Conservation (phyloP, 2,797 vertebrate genomes). For the Acipenser oxyrinchus region DNA sequence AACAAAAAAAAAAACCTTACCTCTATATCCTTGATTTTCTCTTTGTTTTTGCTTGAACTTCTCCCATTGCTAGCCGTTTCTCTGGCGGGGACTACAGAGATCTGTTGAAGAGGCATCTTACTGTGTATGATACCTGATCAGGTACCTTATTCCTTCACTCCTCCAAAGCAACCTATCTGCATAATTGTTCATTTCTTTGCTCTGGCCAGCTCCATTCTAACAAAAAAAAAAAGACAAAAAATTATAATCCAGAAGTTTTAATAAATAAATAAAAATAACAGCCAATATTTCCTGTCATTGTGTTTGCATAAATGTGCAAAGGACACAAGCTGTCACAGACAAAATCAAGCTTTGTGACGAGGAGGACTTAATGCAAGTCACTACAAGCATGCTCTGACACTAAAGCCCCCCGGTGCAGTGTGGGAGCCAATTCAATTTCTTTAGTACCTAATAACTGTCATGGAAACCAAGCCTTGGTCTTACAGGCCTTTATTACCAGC, state of each 20-base stretch:
- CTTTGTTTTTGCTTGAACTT: constrained; percentile 71
- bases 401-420: constrained; percentile 38
- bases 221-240: constrained; percentile 10
- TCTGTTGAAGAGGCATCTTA: constrained; percentile 89
- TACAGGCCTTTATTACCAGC: constrained; percentile 49
- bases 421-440: constrained; percentile 55
- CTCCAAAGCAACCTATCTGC: constrained; percentile 52
- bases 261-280: no score
- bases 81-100: constrained; percentile 79
- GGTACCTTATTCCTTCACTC: constrained; percentile 50
- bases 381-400: constrained; percentile 38
- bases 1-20: constrained; percentile 44
- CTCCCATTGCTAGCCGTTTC: constrained; percentile 69
- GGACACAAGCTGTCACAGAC: constrained; percentile 24
- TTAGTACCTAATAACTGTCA: constrained; percentile 63
- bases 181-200: constrained; percentile 59
- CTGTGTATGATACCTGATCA: constrained; percentile 49
- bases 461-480: constrained; percentile 60
- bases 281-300: no score
- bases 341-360: constrained; percentile 30
- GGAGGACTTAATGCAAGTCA: constrained; percentile 35
- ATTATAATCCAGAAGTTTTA: background rate
- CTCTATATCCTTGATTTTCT: constrained; percentile 74
- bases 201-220: constrained; percentile 54
- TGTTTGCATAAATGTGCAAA: background rate